These are phyloP conservation scores for Tetramorium bicarinatum DNA, from an alignment of 2,888 invertebrate species.

Conservation along the genomic window DNA sequence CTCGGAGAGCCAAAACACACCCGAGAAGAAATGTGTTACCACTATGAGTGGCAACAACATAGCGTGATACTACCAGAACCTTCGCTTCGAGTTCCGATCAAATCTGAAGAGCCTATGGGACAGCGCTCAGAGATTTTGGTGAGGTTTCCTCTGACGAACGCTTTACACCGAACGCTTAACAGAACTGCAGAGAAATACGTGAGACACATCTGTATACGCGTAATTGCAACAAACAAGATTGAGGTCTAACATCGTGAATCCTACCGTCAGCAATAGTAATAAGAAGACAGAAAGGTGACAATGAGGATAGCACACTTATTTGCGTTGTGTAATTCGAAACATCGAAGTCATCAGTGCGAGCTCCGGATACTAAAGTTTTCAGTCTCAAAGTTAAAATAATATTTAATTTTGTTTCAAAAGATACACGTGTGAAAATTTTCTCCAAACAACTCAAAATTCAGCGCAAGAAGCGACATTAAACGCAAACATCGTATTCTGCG, in stretches of 20 bases:
- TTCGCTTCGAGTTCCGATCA: slow-evolving; percentile 84
- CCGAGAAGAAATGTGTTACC: slow-evolving; percentile 88
- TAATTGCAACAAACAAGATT: slow-evolving; percentile 3
- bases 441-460: not conserved
- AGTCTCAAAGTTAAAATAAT: not conserved
- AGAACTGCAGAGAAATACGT: slow-evolving; percentile 13
- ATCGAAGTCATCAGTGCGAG: slow-evolving; percentile 14
- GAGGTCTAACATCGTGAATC: not conserved
- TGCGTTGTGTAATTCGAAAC: slow-evolving; percentile 16
- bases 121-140: slow-evolving; percentile 83
- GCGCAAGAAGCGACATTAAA: not conserved
- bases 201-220: slow-evolving; percentile 15
- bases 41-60: slow-evolving; percentile 88
- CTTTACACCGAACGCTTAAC: not conserved
- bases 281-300: slow-evolving; percentile 1
- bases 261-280: slow-evolving; percentile 7
- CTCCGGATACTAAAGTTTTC: not conserved
- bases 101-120: slow-evolving; percentile 83
- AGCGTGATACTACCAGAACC: slow-evolving; percentile 87
- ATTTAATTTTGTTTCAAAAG: not conserved
- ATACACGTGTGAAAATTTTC: not conserved
- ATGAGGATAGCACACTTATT: not conserved
- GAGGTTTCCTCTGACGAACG: slow-evolving; percentile 57
- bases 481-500: not conserved
- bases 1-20: slow-evolving; percentile 87